These are phyloP conservation scores for Saccopteryx leptura DNA, from an alignment of 2,113 vertebrate genomes.

Conservation along the genomic window DNA sequence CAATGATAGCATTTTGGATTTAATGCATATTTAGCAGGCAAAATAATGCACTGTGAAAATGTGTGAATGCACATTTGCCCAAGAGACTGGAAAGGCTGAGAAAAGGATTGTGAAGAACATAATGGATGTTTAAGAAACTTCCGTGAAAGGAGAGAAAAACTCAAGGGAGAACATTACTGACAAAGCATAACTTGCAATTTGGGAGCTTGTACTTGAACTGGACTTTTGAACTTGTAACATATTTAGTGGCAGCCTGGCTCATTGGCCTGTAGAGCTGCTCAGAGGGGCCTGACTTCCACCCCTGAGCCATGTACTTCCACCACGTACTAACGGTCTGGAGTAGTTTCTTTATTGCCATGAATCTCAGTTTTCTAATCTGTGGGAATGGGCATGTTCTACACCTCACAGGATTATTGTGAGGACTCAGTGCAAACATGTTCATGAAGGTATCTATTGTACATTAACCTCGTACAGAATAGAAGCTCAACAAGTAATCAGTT, in stretches of 20 bases:
- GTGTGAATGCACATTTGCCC: slow-evolving; percentile 67
- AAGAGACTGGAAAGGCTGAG: slow-evolving; percentile 73
- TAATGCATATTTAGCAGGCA: slow-evolving; percentile 64
- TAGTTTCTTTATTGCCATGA: neutral
- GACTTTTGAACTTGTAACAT: slow-evolving; percentile 19
- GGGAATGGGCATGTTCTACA: neutral
- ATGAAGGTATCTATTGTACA: neutral
- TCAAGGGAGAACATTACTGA: slow-evolving; percentile 9
- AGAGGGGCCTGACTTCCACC: neutral
- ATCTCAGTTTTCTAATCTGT: slow-evolving; percentile 19
- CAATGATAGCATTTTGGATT: slow-evolving; percentile 60
- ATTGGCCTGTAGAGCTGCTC: neutral
- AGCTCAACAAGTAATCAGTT: neutral
- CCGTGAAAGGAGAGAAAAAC: slow-evolving; percentile 59
- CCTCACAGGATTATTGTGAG: neutral
- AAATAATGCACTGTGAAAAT: slow-evolving; percentile 76
- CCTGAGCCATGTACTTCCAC: neutral
- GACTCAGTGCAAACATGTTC: neutral
- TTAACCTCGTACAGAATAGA: fast-evolving
- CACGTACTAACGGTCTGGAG: neutral
- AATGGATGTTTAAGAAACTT: slow-evolving; percentile 67
- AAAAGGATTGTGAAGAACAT: slow-evolving; percentile 76
- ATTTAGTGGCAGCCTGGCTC: neutral
- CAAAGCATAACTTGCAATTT: slow-evolving; percentile 50
- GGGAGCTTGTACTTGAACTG: slow-evolving; percentile 30